Percentiles rank a stretch among this genome's conserved stretches.
phyloP scores from a whole-genome alignment of 2,888 invertebrate genomes.

The Eulithis testata region DNA sequence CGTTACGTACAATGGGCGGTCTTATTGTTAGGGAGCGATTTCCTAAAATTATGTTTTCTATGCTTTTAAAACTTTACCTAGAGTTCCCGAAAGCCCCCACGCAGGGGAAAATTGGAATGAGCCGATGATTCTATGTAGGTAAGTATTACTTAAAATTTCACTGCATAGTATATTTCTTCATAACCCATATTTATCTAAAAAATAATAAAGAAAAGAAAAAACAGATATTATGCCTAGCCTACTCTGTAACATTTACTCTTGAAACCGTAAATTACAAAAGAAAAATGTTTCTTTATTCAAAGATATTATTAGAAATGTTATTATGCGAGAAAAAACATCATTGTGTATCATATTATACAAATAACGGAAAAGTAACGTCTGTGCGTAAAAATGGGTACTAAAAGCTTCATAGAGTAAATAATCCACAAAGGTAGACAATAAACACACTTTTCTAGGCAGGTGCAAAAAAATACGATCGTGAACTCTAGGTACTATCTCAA shows the following conservation, averaged over 20 bases:
- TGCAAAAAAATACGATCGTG: not conserved
- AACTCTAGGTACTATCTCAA: conserved; percentile 45
- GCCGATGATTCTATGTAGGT: too few species aligned
- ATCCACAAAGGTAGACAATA: conserved; percentile 7
- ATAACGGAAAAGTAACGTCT: not conserved
- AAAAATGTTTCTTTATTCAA: not conserved
- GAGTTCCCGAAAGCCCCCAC: too few species aligned
- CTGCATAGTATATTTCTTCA: not conserved
- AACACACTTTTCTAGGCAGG: conserved; percentile 7
- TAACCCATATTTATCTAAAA: not conserved
- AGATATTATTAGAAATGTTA: not conserved
- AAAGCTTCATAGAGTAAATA: conserved; percentile 10
- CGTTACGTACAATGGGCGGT: too few species aligned
- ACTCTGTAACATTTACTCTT: not conserved
- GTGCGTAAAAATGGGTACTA: not conserved
- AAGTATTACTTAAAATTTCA: too few species aligned
- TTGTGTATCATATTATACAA: not conserved
- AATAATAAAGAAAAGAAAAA: too few species aligned
- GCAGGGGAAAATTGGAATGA: too few species aligned
- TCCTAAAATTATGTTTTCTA: too few species aligned
- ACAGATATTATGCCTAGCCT: too few species aligned
- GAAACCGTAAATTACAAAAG: not conserved
- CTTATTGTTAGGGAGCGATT: too few species aligned
- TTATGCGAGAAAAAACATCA: not conserved
- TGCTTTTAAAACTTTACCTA: too few species aligned